These are phyloP conservation scores for Tiliqua scincoides DNA, from an alignment of 2,113 vertebrate species.

Conservation along the genomic window DNA sequence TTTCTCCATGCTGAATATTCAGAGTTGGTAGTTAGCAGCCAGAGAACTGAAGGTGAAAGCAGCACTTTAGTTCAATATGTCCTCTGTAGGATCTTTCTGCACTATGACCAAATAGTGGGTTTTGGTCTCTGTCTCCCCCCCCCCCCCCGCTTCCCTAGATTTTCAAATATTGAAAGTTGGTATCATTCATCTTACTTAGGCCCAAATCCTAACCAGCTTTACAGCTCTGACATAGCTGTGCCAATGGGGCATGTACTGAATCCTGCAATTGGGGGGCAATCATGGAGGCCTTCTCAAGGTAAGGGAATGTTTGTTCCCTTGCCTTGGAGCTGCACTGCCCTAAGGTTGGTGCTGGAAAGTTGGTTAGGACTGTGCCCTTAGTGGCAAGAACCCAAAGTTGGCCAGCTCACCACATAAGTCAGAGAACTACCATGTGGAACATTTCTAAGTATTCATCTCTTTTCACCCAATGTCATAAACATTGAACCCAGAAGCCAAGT, in stretches of 20 bases:
- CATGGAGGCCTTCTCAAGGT: no score
- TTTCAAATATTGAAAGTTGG: background rate
- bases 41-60: background rate
- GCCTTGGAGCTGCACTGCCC: no score
- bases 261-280: no score
- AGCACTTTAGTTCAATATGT: background rate
- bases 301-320: no score
- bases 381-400: background rate
- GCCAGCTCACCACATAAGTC: background rate
- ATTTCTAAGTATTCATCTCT: background rate
- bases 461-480: background rate
- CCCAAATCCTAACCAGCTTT: no score
- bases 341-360: no score
- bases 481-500: background rate
- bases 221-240: no score
- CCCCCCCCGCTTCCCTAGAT: background rate
- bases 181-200: background rate
- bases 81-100: background rate
- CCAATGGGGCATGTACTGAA: no score
- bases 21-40: background rate
- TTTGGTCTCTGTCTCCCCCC: no score
- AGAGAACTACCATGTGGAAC: background rate
- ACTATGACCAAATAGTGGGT: background rate
- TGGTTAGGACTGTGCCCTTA: no score
- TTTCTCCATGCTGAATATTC: background rate